Conservation (phyloP, 2,797 vertebrate genomes). For the Mergus octosetaceus region DNA sequence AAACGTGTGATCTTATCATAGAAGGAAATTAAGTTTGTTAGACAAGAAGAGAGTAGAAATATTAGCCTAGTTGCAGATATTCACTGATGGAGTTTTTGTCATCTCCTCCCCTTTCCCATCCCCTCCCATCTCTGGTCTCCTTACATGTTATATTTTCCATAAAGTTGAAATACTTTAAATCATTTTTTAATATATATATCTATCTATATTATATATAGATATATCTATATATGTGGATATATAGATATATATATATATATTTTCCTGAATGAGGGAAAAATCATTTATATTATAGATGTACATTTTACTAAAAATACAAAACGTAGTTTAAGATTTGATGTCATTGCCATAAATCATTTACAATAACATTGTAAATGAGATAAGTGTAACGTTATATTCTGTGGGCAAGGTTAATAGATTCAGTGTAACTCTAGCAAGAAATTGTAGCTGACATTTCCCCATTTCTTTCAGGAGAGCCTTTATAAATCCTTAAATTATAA, state of each 20-base stretch:
- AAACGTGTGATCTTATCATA: too few relatives aligned
- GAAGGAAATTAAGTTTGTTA: background rate
- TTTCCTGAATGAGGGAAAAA: slow-evolving; percentile 47
- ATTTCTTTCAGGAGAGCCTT: slow-evolving; percentile 73
- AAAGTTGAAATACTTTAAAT: slow-evolving; percentile 51
- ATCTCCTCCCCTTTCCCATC: background rate
- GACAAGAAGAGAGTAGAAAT: background rate
- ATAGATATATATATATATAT: too few relatives aligned
- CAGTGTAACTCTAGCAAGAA: slow-evolving; percentile 72
- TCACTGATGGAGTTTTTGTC: background rate
- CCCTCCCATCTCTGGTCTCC: background rate
- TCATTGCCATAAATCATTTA: slow-evolving; percentile 52
- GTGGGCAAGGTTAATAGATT: slow-evolving; percentile 73
- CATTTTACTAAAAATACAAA: slow-evolving; percentile 64
- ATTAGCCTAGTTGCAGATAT: background rate
- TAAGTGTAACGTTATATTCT: slow-evolving; percentile 71
- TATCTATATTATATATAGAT: too few relatives aligned
- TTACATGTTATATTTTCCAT: slow-evolving; percentile 5
- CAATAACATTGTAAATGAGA: slow-evolving; percentile 70
- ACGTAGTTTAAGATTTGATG: slow-evolving; percentile 58
- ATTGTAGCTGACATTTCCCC: slow-evolving; percentile 67
- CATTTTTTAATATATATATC: background rate
- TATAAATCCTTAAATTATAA: slow-evolving; percentile 71
- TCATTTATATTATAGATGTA: slow-evolving; percentile 34
- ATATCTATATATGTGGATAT: too few relatives aligned